Evolutionary conservation across 2,797 vertebrate species (phyloP).

Genomic region (Alectoris magna): DNA sequence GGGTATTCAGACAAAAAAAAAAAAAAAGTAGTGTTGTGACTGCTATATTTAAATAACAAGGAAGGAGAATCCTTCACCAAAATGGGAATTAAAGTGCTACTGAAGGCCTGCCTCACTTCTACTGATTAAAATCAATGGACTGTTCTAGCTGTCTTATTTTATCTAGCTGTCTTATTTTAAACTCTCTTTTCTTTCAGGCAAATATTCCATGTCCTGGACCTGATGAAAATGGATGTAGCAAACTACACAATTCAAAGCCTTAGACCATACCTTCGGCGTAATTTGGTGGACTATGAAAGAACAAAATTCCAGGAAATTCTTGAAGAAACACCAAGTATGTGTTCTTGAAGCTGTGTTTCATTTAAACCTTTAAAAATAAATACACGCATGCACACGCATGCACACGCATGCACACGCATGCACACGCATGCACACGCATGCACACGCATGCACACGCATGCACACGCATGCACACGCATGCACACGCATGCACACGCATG

Average conservation of each 20-base stretch:
- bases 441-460: too few relatives aligned
- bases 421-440: too few relatives aligned
- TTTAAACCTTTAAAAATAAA: neutral
- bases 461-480: too few relatives aligned
- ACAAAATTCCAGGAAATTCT: conserved; percentile 92
- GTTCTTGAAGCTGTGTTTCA: neutral
- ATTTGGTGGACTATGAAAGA: conserved; percentile 89
- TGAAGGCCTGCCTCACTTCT: accelerated
- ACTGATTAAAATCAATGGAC: neutral
- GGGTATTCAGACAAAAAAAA: neutral
- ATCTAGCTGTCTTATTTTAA: neutral
- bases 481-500: too few relatives aligned
- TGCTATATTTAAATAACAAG: neutral
- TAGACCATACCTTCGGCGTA: conserved; percentile 87
- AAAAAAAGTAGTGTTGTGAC: neutral
- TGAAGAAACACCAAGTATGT: conserved; percentile 89
- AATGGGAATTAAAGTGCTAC: neutral
- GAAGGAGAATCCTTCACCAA: neutral
- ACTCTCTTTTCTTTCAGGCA: conserved; percentile 75
- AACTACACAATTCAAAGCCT: conserved; percentile 89
- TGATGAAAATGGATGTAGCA: conserved; percentile 92
- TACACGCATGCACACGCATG: too few relatives aligned
- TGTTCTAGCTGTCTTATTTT: neutral
- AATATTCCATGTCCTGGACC: conserved; percentile 87
- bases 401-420: too few relatives aligned